These are phyloP conservation scores for Onychostoma macrolepis DNA, from an alignment of 2,113 vertebrate species.

Conservation along the genomic window DNA sequence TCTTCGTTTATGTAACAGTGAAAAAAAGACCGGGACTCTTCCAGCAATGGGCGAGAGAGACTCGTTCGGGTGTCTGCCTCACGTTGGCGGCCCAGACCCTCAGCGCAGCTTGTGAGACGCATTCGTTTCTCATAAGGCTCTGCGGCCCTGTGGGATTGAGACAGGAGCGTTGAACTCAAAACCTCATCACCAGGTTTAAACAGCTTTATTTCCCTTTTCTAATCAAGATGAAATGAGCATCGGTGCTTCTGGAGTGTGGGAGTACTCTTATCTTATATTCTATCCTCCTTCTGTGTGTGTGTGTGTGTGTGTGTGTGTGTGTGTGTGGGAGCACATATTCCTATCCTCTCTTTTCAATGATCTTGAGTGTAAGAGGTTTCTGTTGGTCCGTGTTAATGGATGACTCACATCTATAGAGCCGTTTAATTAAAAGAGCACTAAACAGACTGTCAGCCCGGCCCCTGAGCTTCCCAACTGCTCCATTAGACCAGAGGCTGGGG, in stretches of 20 bases:
- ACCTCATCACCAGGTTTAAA: background rate
- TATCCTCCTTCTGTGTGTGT: background rate
- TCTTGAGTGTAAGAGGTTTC: conserved; percentile 11
- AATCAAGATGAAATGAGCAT: background rate
- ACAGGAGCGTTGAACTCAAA: background rate
- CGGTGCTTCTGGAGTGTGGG: background rate
- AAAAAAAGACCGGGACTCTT: conserved; percentile 82
- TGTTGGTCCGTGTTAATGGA: conserved; percentile 29
- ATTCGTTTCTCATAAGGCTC: conserved; percentile 80
- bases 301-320: background rate
- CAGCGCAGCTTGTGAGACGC: conserved; percentile 79
- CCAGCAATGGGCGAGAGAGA: conserved; percentile 71
- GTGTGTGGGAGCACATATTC: background rate
- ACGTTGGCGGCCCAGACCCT: conserved; percentile 75
- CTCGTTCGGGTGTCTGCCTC: conserved; percentile 74
- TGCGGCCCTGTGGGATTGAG: conserved; percentile 68
- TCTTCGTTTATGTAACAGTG: conserved; percentile 84
- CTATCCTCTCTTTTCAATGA: background rate
- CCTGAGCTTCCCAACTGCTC: background rate
- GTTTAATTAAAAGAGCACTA: conserved; percentile 14
- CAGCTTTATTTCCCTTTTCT: background rate
- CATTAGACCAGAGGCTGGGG: background rate
- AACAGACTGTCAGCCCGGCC: background rate
- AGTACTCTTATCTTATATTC: background rate
- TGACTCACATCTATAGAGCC: conserved; percentile 37